phyloP scores from a whole-genome alignment of 2,888 invertebrate species.

The Diabrotica balteata region DNA sequence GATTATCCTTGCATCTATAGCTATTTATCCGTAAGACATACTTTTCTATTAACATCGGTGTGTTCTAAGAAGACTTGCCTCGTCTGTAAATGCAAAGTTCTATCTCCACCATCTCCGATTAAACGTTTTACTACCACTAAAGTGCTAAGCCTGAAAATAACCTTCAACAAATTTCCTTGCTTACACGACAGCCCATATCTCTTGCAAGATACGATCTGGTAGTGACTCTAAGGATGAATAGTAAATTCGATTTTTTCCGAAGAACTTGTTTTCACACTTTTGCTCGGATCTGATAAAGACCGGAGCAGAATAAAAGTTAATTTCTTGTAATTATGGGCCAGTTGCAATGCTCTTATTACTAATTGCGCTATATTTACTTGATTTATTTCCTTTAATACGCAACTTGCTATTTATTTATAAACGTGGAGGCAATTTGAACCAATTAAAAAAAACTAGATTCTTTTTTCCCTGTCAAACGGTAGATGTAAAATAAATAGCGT shows the following conservation, averaged over 20 bases:
- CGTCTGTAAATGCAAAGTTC: no score
- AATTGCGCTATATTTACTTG: constrained; percentile 15
- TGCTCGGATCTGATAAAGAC: constrained; percentile 13
- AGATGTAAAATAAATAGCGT: no score
- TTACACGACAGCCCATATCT: constrained; percentile 5
- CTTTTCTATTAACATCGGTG: no score
- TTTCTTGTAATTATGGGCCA: constrained; percentile 18
- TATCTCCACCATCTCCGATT: no score
- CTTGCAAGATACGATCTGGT: constrained; percentile 12
- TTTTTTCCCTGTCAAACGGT: no score
- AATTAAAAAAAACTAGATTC: no score
- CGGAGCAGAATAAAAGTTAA: constrained; percentile 16
- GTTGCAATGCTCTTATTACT: constrained; percentile 10
- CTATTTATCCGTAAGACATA: no score
- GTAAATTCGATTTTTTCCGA: constrained; percentile 19
- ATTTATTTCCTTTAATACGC: no score
- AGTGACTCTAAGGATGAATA: constrained; percentile 21
- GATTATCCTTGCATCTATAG: no score
- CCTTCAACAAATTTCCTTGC: neutral
- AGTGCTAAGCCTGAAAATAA: neutral
- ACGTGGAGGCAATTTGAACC: no score
- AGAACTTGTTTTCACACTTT: constrained; percentile 23
- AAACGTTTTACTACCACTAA: neutral
- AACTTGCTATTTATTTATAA: no score
- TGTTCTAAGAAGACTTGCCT: no score